Conservation (phyloP, 2,797 vertebrate genomes). For the Poliocrania exsul region DNA sequence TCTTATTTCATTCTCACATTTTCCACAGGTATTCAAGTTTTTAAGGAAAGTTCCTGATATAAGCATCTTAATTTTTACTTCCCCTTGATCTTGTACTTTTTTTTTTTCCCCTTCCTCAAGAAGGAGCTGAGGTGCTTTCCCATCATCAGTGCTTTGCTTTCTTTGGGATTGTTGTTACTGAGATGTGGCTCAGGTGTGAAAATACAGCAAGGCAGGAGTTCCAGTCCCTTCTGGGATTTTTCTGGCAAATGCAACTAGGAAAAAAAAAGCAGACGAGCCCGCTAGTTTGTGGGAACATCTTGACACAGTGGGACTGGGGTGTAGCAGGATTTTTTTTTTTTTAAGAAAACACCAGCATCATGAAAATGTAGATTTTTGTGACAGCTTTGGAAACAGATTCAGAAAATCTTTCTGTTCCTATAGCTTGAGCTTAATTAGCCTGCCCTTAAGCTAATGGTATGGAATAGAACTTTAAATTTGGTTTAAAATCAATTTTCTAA, state of each 20-base stretch:
- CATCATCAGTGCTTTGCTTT: not conserved
- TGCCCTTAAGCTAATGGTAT: not conserved
- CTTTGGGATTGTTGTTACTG: not conserved
- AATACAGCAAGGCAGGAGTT: not conserved
- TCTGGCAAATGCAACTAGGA: not conserved
- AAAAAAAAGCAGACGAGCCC: accelerated
- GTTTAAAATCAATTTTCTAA: not conserved
- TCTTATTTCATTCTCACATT: constrained; percentile 58
- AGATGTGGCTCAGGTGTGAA: not conserved
- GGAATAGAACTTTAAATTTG: not conserved
- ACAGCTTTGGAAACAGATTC: not conserved
- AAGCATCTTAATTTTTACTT: not conserved
- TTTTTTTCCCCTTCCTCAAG: not conserved
- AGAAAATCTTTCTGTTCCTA: not conserved
- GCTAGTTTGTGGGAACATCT: not conserved
- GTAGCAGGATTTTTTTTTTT: not conserved
- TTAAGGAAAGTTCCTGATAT: not conserved
- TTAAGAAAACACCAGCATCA: not conserved
- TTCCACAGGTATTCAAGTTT: constrained; percentile 39
- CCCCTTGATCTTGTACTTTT: not conserved
- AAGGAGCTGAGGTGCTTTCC: not conserved
- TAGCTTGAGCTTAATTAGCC: not conserved
- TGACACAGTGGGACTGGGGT: accelerated
- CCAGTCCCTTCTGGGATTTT: not conserved
- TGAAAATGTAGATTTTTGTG: not conserved